Evolutionary conservation across 1,140 invertebrate genomes (phyloP).

Genomic region (Drosophila pachea): DNA sequence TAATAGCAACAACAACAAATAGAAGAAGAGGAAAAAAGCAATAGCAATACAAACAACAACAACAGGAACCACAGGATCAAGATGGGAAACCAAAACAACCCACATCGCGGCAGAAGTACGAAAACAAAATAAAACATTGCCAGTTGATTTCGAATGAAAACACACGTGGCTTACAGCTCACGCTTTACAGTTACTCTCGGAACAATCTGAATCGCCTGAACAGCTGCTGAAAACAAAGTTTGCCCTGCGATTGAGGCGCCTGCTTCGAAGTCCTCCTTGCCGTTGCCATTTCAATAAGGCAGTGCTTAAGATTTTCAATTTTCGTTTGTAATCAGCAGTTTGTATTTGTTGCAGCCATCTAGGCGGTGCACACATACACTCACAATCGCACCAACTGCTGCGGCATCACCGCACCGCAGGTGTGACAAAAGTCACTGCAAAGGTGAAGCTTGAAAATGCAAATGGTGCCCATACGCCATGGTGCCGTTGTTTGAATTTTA

Average conservation of each 20-base stretch:
- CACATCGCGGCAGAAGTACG: slow-evolving; percentile 3
- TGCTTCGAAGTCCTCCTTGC: slow-evolving; percentile 6
- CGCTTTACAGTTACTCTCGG: slow-evolving; percentile 6
- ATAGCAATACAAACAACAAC: slow-evolving; percentile 11
- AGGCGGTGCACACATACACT: background rate
- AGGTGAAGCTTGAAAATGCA: slow-evolving; percentile 65
- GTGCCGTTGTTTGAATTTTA: slow-evolving; percentile 72
- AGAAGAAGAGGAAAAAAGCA: background rate
- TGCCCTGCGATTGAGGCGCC: slow-evolving; percentile 23
- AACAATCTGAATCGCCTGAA: slow-evolving; percentile 17
- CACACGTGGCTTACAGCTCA: slow-evolving; percentile 60
- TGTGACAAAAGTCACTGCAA: slow-evolving; percentile 70
- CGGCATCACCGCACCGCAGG: slow-evolving; percentile 47
- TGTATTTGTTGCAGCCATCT: slow-evolving; percentile 42
- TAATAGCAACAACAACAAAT: background rate
- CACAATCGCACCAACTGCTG: background rate
- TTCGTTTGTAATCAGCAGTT: slow-evolving; percentile 70
- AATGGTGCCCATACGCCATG: slow-evolving; percentile 67
- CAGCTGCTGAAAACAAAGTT: slow-evolving; percentile 50
- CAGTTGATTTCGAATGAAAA: slow-evolving; percentile 66
- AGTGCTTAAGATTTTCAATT: slow-evolving; percentile 74
- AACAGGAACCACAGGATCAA: too few relatives aligned
- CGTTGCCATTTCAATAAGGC: slow-evolving; percentile 58
- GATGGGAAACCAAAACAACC: background rate
- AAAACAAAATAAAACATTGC: slow-evolving; percentile 70